Base-by-base conservation (phyloP, 1,140 invertebrate genomes). In the Idris sp. region DNA sequence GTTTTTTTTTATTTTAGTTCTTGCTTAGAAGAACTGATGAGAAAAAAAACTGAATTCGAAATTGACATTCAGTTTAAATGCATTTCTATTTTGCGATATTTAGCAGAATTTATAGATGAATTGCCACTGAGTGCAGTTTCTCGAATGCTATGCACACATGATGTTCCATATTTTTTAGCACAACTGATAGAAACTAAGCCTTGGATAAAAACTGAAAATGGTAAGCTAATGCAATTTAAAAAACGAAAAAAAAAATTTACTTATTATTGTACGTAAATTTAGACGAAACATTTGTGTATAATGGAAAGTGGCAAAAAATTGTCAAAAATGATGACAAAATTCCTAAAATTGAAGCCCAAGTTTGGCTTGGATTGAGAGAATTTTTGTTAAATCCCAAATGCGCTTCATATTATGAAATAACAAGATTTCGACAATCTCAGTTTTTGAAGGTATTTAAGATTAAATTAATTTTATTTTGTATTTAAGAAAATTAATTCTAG, bases 11-110 rank as follows among this genome's bases (percentile, higher is more conserved):
- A 11, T 43, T 18, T 35, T 31, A 84, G 82, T 18, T 79, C 81
- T 1, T 86, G 83, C 9, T 40, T 86, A 0, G 88, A 91, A 25
- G 92, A 93, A 73, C 79, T 94, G 33, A 81, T 89, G 14, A 84
- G 89, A 13, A 93, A 93, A 74, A 90, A 90, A 74, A 83, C 85
- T 1, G 89, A 92, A 81, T 83, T 94, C 2, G 89, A 90, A 56
- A 93, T 93, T 78, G 92, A 93, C 68, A 92, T 93, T 77, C 91
- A 90, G 8, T 90, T 94, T 77, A 89, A 92, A 51, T 92, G 90
- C 43, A 89, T 95, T 25, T 91, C 92, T 0, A 91, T 95, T 74
- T 82, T 95, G 14, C 87, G 91, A 82, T 93, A 89, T 72, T 76
- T 91, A 11, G 84, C 86, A 1, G 88, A 90, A 80, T 87, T 87